Conservation (phyloP, 2,113 vertebrate species). For the Lepidothrix coronata region DNA sequence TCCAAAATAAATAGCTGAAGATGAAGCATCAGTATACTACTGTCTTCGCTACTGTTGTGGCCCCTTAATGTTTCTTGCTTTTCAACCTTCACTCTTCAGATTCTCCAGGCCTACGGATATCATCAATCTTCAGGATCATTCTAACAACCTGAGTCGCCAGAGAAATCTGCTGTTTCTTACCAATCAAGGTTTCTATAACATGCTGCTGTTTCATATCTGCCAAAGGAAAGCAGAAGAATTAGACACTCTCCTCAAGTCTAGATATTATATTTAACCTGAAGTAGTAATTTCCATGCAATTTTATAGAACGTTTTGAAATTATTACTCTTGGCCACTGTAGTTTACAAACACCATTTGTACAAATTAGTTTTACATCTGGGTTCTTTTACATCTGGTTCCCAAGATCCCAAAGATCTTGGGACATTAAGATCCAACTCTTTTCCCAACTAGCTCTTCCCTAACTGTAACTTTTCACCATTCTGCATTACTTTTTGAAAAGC, state of each 20-base stretch:
- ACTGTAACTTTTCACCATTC: background rate
- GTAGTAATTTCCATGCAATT: background rate
- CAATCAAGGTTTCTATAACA: slow-evolving; percentile 96
- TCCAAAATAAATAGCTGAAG: slow-evolving; percentile 66
- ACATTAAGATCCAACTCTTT: background rate
- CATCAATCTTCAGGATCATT: slow-evolving; percentile 98
- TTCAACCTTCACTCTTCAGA: slow-evolving; percentile 81
- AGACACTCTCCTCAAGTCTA: background rate
- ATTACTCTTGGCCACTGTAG: background rate
- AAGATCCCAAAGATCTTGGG: background rate
- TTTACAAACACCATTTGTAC: background rate
- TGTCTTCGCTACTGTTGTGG: slow-evolving; percentile 29
- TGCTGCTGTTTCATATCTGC: slow-evolving; percentile 97
- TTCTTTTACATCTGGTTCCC: too few species aligned
- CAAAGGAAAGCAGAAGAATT: background rate
- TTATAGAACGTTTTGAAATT: background rate
- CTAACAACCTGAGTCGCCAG: slow-evolving; percentile 95
- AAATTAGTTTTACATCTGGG: background rate
- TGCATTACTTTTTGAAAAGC: background rate
- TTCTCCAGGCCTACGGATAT: slow-evolving; percentile 92
- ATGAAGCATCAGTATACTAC: background rate
- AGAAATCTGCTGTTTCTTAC: slow-evolving; percentile 96
- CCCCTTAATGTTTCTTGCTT: background rate
- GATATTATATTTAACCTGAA: fast-evolving
- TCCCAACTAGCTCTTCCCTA: background rate